A percentile compares a stretch with the other conserved stretches of the same genome.
Evolutionary conservation across 2,113 vertebrate genomes (phyloP).

Genomic region (Barnardius zonarius): DNA sequence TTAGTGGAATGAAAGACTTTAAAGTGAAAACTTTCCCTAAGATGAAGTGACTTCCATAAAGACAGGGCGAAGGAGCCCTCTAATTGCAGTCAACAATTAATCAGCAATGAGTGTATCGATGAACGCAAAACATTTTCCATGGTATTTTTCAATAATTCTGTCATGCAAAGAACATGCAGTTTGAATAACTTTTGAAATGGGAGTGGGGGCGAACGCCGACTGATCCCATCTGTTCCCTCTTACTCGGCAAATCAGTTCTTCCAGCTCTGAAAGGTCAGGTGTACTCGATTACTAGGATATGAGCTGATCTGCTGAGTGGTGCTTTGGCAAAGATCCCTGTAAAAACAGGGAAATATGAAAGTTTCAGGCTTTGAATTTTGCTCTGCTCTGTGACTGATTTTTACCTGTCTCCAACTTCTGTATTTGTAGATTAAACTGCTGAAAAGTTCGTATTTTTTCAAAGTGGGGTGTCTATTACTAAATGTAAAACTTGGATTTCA

Average conservation of each 20-base stretch:
- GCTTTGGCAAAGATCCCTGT: background rate
- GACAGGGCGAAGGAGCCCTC: background rate
- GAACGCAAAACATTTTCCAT: background rate
- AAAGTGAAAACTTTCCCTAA: background rate
- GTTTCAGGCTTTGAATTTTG: background rate
- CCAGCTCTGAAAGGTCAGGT: conserved; percentile 27
- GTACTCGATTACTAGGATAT: background rate
- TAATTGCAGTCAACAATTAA: background rate
- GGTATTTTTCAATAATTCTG: background rate
- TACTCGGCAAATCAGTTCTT: background rate
- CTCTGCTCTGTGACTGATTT: background rate
- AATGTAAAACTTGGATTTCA: background rate
- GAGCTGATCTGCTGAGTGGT: background rate
- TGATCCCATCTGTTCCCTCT: conserved; percentile 51
- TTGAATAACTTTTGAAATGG: background rate
- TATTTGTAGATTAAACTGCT: background rate
- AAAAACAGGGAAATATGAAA: background rate
- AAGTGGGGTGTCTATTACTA: background rate
- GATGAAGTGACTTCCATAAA: background rate
- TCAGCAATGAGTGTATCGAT: background rate
- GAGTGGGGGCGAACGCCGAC: background rate
- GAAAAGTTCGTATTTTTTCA: background rate
- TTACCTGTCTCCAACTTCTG: background rate
- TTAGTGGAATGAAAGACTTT: background rate
- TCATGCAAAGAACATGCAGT: background rate